Conservation (phyloP, 2,888 invertebrate species). For the Callimorpha dominula region DNA sequence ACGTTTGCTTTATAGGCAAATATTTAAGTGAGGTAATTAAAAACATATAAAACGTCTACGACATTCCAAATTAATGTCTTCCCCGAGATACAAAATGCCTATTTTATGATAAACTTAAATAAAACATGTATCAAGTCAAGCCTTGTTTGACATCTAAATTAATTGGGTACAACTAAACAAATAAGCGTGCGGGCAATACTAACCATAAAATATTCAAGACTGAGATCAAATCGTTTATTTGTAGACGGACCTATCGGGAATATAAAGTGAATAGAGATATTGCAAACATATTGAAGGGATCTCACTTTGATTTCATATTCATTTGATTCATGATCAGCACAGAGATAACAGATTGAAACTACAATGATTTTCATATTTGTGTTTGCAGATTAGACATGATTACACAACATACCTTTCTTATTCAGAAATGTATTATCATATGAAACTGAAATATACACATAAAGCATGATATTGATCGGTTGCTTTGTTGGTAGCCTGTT, state of each 20-base stretch:
- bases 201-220: conserved; percentile 3
- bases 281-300: conserved; percentile 9
- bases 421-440: no score
- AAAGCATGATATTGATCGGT: no score
- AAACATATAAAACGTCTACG: no score
- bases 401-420: no score
- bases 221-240: not conserved
- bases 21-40: no score
- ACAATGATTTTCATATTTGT: not conserved
- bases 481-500: no score
- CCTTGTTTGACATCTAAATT: not conserved
- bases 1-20: no score
- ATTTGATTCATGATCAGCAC: conserved; percentile 14
- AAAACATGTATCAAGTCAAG: not conserved
- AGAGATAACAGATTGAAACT: not conserved
- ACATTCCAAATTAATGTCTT: no score
- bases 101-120: not conserved
- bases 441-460: no score
- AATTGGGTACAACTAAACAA: not conserved
- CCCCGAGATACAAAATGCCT: not conserved
- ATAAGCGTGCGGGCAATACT: not conserved
- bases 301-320: conserved; percentile 17
- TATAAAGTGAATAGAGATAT: conserved; percentile 13
- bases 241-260: not conserved
- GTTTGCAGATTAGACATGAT: not conserved